Evolutionary conservation across 2,797 vertebrate species (phyloP), one percentile per base, ranked within the genome.

Genomic region (Amazona finschi): DNA sequence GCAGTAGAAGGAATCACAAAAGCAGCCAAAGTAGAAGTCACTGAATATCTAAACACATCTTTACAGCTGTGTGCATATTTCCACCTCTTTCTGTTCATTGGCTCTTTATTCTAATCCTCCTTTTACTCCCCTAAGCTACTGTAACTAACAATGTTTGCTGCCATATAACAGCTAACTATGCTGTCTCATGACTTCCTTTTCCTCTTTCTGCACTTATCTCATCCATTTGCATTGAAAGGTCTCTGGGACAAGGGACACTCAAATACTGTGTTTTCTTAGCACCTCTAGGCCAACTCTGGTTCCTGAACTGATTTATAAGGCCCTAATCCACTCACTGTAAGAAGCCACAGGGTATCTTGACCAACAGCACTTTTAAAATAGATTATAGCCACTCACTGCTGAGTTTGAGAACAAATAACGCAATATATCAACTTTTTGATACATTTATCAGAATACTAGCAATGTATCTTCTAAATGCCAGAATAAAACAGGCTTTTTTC

Each of bases 221-320:
- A 67, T 2, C 46, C 49, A 91, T 96, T 96, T 95, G 66, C 91
- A 94, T 92, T 96, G 91, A 93, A 96, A 95, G 79, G 49, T 91
- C 49, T 73, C 87, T 62, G 61, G 17, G 41, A 74, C 50, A 73
- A 49, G 74, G 15, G n/a, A 62, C 58, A 43, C n/a, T 69, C 72
- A 87, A 50, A 67, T 75, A 52, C 3, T 81, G 52, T 96, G 75
- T 84, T 94, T 95, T 75, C 89, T 27, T 39, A 70, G 50, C 47
- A 65, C 53, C 79, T 93, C 67, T 62, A 47, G n/a, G 62, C 46
- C 46, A 72, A 0, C 28, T 66, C 58, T 60, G 8, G 8, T 88
- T 96, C 66, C 73, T 70, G 79, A 84, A 55, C 39, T 88, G 83
- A 79, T 94, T 94, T 91, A 44, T 90, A 77, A 88, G 22, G 83